Evolutionary conservation across 2,888 invertebrate species (phyloP), one percentile per base, ranked within the genome.

Genomic region (Diogma glabrata): DNA sequence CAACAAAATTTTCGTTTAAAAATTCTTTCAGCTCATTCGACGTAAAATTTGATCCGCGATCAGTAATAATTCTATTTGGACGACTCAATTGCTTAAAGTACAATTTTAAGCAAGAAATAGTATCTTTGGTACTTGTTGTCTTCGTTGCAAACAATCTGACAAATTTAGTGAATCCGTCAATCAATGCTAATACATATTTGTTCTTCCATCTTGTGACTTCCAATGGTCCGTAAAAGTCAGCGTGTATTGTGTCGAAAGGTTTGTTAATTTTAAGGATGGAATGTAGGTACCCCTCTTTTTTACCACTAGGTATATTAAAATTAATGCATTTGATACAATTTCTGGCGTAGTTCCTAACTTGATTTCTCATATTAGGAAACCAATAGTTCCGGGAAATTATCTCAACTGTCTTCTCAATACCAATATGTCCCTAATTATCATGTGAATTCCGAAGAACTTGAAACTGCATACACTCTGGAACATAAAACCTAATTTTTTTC

Each of bases 21-120:
- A 53, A 43, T 4, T 28, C 14, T 2, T 2, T 12, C 26, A 51
- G 51, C 46, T 47, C 36, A 19, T 7, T 38, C 22, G 51, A 43
- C 14, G 33, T 33, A 14, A 33, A 33, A 33, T 33, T 33, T n/a
- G n/a, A n/a, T 33, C 10, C 33, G 12, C 33, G 33, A 4, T 33
- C 33, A 22, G 53, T 51, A 33, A 51, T 51, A n/a, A 53, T 36
- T 36, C 53, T 46, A 23, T 22, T 33, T 20, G 51, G 53, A 28
- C 51, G 45, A 33, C 48, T 40, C 40, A 38, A 51, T 33, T 28
- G 38, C 23, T 20, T 19, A 28, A 53, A 53, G 47, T 51, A 51
- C 8, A 36, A 26, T 30, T 24, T 43, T 20, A 47, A 43, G 30
- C 47, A 46, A 28, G n/a, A 10, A 19, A 46, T 50, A n/a, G 26